phyloP scores from a whole-genome alignment of 2,113 vertebrate genomes.

The pig (Sus scrofa) region T2T-Sscrofa CM000821.6:76235501-76236000 shows the following conservation, averaged over 20 bases:
- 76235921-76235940: no score
- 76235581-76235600: background rate
- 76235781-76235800: background rate
- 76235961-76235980: no score
- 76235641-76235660: background rate
- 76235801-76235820: background rate
- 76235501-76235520: background rate
- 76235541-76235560: background rate
- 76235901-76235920: no score
- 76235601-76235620: background rate
- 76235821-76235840: no score
- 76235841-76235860: no score
- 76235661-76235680: background rate
- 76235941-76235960: no score
- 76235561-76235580: background rate
- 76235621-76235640: background rate
- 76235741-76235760: background rate
- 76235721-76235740: background rate
- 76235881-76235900: no score
- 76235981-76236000: no score
- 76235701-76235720: background rate
- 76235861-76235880: no score
- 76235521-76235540: background rate
- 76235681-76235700: background rate
- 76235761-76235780: background rate